A percentile compares a stretch with the other conserved stretches of the same genome.
Conservation (phyloP, 2,888 invertebrate genomes). For the Drepana falcataria region DNA sequence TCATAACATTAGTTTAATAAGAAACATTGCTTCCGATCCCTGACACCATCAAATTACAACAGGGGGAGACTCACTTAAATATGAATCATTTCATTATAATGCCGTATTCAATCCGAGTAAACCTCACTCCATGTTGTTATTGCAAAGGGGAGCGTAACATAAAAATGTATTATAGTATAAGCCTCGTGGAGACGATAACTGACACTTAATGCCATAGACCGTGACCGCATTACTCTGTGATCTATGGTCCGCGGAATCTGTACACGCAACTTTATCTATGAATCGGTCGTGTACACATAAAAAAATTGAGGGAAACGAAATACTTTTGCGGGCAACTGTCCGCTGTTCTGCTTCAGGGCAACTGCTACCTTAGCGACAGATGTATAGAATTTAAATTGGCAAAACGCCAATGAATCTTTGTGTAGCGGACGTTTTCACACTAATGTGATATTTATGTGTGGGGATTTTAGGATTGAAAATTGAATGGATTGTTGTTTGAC, state of each 20-base stretch:
- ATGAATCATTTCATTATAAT: conserved; percentile 80
- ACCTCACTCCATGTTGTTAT: conserved; percentile 75
- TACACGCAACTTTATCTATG: conserved; percentile 57
- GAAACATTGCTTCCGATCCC: conserved; percentile 74
- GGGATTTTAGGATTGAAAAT: conserved; percentile 37
- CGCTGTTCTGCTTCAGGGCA: conserved; percentile 18
- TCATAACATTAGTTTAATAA: conserved; percentile 74
- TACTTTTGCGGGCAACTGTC: conserved; percentile 40
- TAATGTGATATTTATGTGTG: conserved; percentile 26
- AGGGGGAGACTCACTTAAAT: conserved; percentile 78
- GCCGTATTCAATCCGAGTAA: conserved; percentile 76
- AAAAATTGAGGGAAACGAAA: conserved; percentile 52
- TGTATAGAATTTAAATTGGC: conserved; percentile 3
- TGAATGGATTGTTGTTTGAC: conserved; percentile 28
- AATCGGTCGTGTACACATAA: conserved; percentile 50
- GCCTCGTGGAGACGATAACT: conserved; percentile 76
- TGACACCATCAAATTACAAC: conserved; percentile 70
- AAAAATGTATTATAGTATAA: conserved; percentile 70
- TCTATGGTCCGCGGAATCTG: conserved; percentile 68
- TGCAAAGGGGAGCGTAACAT: conserved; percentile 70
- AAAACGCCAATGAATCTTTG: background rate
- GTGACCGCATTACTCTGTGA: conserved; percentile 77
- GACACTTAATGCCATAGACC: conserved; percentile 77
- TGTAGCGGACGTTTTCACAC: conserved; percentile 10
- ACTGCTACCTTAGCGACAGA: conserved; percentile 32